Conservation (phyloP, 2,888 invertebrate genomes). For the Trichogramma dendrolimi region DNA sequence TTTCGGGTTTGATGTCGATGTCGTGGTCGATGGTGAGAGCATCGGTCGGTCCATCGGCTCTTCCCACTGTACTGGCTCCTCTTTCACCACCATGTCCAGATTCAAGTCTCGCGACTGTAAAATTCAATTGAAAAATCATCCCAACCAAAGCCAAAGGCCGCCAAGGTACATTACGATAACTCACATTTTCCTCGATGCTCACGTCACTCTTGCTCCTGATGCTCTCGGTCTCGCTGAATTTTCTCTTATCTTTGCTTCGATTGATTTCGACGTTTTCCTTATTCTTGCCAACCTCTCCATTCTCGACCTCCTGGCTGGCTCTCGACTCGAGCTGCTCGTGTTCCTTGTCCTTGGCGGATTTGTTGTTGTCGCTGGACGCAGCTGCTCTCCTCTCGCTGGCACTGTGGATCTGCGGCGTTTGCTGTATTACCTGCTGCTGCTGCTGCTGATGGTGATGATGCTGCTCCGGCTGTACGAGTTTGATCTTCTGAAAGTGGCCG, state of each 20-base stretch:
- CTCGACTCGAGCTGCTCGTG: conserved; percentile 32
- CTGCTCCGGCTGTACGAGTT: conserved; percentile 43
- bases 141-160: background rate
- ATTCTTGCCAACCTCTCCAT: conserved; percentile 43
- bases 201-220: conserved; percentile 47
- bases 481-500: conserved; percentile 48
- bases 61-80: conserved; percentile 72
- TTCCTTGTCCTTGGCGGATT: conserved; percentile 33
- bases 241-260: conserved; percentile 42
- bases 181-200: conserved; percentile 21
- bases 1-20: conserved; percentile 66
- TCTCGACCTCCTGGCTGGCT: conserved; percentile 42
- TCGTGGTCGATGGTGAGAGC: conserved; percentile 65
- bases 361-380: conserved; percentile 20
- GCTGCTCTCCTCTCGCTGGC: conserved; percentile 10
- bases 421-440: conserved; percentile 29
- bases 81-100: conserved; percentile 53
- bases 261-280: conserved; percentile 45
- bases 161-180: background rate
- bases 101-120: conserved; percentile 43
- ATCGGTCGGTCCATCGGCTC: conserved; percentile 65
- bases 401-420: conserved; percentile 9
- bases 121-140: background rate
- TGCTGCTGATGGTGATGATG: conserved; percentile 38
- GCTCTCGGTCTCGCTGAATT: conserved; percentile 44